Evolutionary conservation across 2,113 vertebrate genomes (phyloP).

Genomic region (Nannobrachium achirus): DNA sequence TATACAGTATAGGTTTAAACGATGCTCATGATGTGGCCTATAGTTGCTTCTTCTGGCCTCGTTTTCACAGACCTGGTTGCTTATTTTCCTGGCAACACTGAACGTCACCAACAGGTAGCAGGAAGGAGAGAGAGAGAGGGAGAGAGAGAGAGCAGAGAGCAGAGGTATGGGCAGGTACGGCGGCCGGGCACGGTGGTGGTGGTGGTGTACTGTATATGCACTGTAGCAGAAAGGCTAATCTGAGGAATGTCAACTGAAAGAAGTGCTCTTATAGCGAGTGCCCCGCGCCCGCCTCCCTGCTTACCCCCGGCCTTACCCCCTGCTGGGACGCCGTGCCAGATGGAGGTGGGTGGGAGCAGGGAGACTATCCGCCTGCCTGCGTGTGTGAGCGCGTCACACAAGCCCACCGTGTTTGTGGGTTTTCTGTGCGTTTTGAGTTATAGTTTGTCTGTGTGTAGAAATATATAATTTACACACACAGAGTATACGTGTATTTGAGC

Average conservation of each 20-base stretch:
- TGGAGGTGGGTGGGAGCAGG: conserved; percentile 45
- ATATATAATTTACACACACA: background rate
- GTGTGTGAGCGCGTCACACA: conserved; percentile 34
- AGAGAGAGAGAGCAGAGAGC: too few relatives aligned
- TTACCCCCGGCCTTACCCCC: conserved; percentile 51
- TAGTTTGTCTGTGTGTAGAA: conserved; percentile 13
- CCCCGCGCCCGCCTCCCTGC: conserved; percentile 30
- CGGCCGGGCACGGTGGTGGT: conserved; percentile 36
- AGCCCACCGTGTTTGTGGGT: conserved; percentile 6
- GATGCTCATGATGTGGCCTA: too few relatives aligned
- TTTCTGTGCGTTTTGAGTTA: conserved; percentile 32
- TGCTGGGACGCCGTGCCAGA: conserved; percentile 76
- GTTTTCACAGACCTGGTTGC: too few relatives aligned
- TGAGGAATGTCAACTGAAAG: conserved; percentile 74
- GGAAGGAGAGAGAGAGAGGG: conserved; percentile 27
- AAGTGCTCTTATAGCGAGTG: conserved; percentile 60
- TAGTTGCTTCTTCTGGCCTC: too few relatives aligned
- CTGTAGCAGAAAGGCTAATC: conserved; percentile 58
- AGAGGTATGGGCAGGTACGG: conserved; percentile 77
- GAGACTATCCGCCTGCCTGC: conserved; percentile 33
- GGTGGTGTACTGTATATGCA: conserved; percentile 53
- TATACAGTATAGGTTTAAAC: too few relatives aligned
- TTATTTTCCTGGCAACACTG: too few relatives aligned
- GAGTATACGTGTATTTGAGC: conserved; percentile 33
- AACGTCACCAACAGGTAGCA: conserved; percentile 16